A percentile compares a stretch with the other conserved stretches of the same genome.
Evolutionary conservation across 1,140 invertebrate genomes (phyloP).

Genomic region (Parapsyche elsis): DNA sequence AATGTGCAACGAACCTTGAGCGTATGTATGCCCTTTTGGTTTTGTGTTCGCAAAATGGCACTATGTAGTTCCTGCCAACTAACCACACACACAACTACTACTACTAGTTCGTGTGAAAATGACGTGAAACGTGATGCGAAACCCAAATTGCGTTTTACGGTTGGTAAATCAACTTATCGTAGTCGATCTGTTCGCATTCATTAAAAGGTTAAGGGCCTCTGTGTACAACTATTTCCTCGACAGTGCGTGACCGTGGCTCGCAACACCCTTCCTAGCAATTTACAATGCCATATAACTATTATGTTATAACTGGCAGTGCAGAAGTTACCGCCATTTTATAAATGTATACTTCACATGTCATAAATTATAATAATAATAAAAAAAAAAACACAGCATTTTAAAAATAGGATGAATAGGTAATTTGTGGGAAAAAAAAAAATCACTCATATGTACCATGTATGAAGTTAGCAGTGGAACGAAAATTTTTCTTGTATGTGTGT

Average conservation of each 20-base stretch:
- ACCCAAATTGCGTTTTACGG: slow-evolving; percentile 22
- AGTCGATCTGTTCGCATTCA: slow-evolving; percentile 28
- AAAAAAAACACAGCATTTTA: too few species aligned
- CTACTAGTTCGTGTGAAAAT: slow-evolving; percentile 22
- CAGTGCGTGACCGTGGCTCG: slow-evolving; percentile 16
- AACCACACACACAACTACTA: not conserved
- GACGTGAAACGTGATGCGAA: slow-evolving; percentile 9
- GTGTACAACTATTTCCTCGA: slow-evolving; percentile 12
- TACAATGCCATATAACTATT: slow-evolving; percentile 19
- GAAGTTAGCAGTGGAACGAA: too few species aligned
- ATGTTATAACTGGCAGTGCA: not conserved
- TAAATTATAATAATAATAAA: not conserved
- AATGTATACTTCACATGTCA: not conserved
- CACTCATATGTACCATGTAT: too few species aligned
- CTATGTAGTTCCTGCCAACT: slow-evolving; percentile 15
- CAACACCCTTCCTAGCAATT: slow-evolving; percentile 12
- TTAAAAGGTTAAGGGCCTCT: slow-evolving; percentile 29
- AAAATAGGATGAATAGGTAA: too few species aligned
- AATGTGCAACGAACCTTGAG: slow-evolving; percentile 18
- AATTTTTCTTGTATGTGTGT: too few species aligned
- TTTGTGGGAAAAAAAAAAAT: too few species aligned
- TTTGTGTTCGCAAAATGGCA: slow-evolving; percentile 4
- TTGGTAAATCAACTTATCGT: slow-evolving; percentile 10
- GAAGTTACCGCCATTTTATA: not conserved
- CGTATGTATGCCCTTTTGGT: not conserved